Conservation (phyloP, 2,113 vertebrate species). For the Ibidorhyncha struthersii region DNA sequence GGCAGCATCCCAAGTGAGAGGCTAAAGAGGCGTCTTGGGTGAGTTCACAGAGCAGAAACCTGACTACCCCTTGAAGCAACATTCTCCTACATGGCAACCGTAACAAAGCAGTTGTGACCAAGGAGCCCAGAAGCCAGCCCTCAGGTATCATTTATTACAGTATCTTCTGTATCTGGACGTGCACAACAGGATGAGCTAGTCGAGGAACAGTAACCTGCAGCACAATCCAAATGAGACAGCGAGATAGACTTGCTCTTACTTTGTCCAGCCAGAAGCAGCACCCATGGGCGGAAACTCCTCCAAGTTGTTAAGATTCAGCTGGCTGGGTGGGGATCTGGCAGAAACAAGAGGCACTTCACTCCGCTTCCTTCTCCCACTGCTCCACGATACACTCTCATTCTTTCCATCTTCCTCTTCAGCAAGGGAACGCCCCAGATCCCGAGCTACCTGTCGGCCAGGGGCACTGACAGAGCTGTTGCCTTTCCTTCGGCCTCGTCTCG, state of each 20-base stretch:
- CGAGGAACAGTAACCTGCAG: not conserved
- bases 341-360: constrained; percentile 59
- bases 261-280: constrained; percentile 70
- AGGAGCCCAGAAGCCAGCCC: not conserved
- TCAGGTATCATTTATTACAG: not conserved
- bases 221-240: not conserved
- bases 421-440: constrained; percentile 70
- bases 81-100: rapidly evolving
- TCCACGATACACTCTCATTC: constrained; percentile 62
- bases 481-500: constrained; percentile 77
- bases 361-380: constrained; percentile 64
- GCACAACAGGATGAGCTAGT: not conserved
- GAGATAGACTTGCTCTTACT: constrained; percentile 68
- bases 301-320: constrained; percentile 91
- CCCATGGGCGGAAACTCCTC: constrained; percentile 96
- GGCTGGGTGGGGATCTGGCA: constrained; percentile 69
- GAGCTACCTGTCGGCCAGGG: constrained; percentile 66
- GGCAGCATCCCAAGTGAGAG: not conserved
- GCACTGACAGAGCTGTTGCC: constrained; percentile 28
- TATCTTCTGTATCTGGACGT: not conserved
- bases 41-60: not conserved
- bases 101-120: not conserved
- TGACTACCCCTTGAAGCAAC: not conserved
- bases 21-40: not conserved
- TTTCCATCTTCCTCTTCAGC: constrained; percentile 74